Conservation (phyloP, 2,113 vertebrate genomes). For the Dicentrarchus labrax region DNA sequence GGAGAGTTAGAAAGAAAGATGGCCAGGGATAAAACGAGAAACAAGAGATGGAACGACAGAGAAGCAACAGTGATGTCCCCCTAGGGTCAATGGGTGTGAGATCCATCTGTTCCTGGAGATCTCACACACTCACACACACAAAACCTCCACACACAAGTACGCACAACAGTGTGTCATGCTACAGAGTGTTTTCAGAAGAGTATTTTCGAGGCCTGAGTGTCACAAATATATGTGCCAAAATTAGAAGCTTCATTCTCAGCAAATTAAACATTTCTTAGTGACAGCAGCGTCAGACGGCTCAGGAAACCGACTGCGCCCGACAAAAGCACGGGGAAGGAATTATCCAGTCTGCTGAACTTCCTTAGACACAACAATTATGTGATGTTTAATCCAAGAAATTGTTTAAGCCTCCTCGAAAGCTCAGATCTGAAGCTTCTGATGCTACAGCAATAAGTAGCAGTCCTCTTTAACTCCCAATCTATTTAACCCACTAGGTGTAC, state of each 20-base stretch:
- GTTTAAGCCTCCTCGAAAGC: neutral
- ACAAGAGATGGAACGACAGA: slow-evolving; percentile 10
- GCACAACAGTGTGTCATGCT: neutral
- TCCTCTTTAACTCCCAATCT: neutral
- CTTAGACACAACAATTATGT: neutral
- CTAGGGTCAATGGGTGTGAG: slow-evolving; percentile 53
- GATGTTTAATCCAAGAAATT: slow-evolving; percentile 1
- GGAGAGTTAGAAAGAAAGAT: neutral
- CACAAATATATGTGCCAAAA: slow-evolving; percentile 40
- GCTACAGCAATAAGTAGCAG: neutral
- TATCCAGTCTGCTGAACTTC: slow-evolving; percentile 34
- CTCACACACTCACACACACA: slow-evolving; percentile 21
- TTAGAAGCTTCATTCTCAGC: slow-evolving; percentile 27
- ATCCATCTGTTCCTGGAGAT: slow-evolving; percentile 60
- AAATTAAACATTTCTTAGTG: slow-evolving; percentile 27
- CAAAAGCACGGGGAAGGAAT: slow-evolving; percentile 29
- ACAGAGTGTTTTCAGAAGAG: slow-evolving; percentile 22
- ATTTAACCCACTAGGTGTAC: neutral
- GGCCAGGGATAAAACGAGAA: slow-evolving; percentile 28
- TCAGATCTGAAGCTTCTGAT: neutral
- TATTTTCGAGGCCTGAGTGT: slow-evolving; percentile 15
- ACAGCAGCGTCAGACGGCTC: slow-evolving; percentile 7
- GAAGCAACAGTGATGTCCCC: slow-evolving; percentile 36
- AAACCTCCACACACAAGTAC: slow-evolving; percentile 6
- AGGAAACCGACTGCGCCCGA: slow-evolving; percentile 23